Conservation (phyloP, 1,140 invertebrate genomes). For the Schlechtendalia chinensis region DNA sequence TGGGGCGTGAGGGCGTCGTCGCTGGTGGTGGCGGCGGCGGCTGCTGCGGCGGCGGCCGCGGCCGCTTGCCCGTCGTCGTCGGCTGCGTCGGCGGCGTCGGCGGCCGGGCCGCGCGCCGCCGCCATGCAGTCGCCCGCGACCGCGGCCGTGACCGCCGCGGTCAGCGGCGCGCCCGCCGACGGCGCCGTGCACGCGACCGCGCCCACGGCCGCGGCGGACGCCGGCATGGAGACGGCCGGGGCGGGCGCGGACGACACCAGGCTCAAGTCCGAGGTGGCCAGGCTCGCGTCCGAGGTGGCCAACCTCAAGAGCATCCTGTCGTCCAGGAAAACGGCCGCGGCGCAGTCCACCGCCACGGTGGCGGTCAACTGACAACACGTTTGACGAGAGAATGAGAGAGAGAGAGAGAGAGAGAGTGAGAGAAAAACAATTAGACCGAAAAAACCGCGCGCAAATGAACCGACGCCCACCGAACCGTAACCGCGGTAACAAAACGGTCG, state of each 20-base stretch:
- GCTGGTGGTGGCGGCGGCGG: constrained; percentile 56
- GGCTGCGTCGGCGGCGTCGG: constrained; percentile 61
- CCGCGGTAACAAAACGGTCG: too few relatives aligned
- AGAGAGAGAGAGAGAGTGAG: too few relatives aligned
- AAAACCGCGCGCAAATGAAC: too few relatives aligned
- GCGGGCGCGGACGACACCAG: constrained; percentile 59
- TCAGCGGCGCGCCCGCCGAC: constrained; percentile 74
- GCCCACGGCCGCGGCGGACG: constrained; percentile 50
- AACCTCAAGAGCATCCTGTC: constrained; percentile 68
- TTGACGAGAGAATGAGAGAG: too few relatives aligned
- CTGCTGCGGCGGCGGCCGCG: constrained; percentile 57
- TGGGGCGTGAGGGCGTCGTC: constrained; percentile 58
- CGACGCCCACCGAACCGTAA: too few relatives aligned
- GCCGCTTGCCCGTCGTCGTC: constrained; percentile 60
- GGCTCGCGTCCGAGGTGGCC: constrained; percentile 88
- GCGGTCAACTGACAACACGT: constrained; percentile 42
- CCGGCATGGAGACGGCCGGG: constrained; percentile 52
- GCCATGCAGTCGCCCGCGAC: constrained; percentile 83
- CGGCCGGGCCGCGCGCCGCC: constrained; percentile 68
- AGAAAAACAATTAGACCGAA: too few relatives aligned
- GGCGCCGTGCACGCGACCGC: constrained; percentile 53
- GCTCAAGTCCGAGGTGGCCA: constrained; percentile 80
- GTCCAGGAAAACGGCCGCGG: constrained; percentile 31
- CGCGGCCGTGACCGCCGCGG: constrained; percentile 83
- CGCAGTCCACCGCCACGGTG: constrained; percentile 37